These are phyloP conservation scores for Cheilosia variabilis DNA, from an alignment of 2,888 invertebrate species.

Conservation along the genomic window DNA sequence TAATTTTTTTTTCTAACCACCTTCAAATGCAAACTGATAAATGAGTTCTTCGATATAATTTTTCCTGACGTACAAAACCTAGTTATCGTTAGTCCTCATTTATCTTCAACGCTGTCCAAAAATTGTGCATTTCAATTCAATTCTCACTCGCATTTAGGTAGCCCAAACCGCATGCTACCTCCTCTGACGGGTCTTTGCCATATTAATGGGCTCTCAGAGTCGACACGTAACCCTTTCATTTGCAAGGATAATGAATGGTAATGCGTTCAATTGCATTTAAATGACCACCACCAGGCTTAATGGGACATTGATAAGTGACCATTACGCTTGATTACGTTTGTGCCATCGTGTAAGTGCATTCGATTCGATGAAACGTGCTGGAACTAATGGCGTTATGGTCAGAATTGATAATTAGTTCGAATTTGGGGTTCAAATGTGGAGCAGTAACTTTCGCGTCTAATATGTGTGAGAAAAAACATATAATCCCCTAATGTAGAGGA, in stretches of 20 bases:
- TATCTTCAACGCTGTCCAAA: neutral
- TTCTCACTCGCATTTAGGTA: neutral
- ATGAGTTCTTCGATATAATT: no score
- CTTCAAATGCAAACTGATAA: no score
- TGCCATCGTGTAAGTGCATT: slow-evolving; percentile 1
- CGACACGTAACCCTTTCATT: slow-evolving; percentile 19
- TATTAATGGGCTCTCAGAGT: slow-evolving; percentile 5
- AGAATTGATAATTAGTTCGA: slow-evolving; percentile 34
- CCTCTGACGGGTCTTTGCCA: neutral
- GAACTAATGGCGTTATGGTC: slow-evolving; percentile 17
- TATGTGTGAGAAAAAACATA: slow-evolving; percentile 34
- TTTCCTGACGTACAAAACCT: no score
- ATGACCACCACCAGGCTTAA: slow-evolving; percentile 34
- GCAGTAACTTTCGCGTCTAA: neutral
- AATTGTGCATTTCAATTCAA: neutral
- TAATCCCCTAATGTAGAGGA: neutral
- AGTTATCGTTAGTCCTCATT: neutral
- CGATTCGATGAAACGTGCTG: slow-evolving; percentile 10
- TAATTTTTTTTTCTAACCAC: neutral
- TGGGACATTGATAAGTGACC: slow-evolving; percentile 33
- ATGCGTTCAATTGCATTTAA: slow-evolving; percentile 50
- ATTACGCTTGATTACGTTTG: slow-evolving; percentile 39
- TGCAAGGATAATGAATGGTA: slow-evolving; percentile 12
- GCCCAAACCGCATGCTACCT: neutral
- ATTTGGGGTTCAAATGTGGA: slow-evolving; percentile 16